Base-by-base conservation (phyloP, 2,888 invertebrate species). In the Kryphioiulus occultus region DNA sequence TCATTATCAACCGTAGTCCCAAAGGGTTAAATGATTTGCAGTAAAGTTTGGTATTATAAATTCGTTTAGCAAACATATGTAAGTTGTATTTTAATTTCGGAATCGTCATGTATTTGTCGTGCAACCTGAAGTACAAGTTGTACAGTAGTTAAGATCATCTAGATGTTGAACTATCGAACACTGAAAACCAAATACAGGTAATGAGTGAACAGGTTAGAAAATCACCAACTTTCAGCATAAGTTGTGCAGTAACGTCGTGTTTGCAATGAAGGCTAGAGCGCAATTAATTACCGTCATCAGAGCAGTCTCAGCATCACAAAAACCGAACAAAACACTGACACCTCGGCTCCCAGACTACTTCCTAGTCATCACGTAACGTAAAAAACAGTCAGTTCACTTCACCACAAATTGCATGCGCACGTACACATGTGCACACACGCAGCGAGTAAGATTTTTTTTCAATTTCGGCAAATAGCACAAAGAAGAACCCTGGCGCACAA, bases 241-340 rank as follows among this genome's bases (percentile, higher is more conserved):
- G 15, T 26, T 7, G 0, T 68, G 68, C 7, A 68, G 12, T 10
- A 68, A 9, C 22, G 12, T 26, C n/a, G 26, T 26, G 26, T 26
- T 68, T 26, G 68, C 68, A 26, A 68, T 26, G 26, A 68, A 26
- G 7, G 26, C 68, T 26, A 68, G 68, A 2, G 68, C 7, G 9
- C 68, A 26, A 68, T 68, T 68, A 68, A 68, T 68, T 68, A 26
- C 68, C 22, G 15, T 26, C 68, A 68, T 68, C 68, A 68, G 68
- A 68, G 22, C 68, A 68, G 26, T 12, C 68, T 68, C 7, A 12
- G 26, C 68, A 26, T 68, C 26, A 26, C 68, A 68, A 68, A 68
- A 68, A 68, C n/a, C 59, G 59, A 59, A 68, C 68, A 22, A 68
- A 68, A 26, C 26, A 68, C 26, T 68, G 68, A 68, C 68, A 68